Evolutionary conservation across 2,888 invertebrate species (phyloP).

Genomic region (Drosophila parthenogenetica): DNA sequence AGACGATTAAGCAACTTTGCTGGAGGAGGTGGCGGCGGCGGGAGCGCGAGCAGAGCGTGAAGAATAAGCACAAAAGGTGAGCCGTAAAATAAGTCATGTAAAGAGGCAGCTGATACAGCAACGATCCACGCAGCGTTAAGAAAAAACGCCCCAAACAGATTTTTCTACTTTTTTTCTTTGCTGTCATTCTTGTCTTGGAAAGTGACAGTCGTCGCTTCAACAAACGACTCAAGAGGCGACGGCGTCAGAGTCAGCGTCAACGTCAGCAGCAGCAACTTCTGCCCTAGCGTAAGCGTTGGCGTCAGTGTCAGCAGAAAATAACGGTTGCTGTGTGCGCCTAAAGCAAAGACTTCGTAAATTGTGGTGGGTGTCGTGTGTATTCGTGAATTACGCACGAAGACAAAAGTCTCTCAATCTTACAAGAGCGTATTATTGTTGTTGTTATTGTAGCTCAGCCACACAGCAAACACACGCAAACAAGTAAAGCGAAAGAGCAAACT

Average conservation of each 20-base stretch:
- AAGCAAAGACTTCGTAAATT: constrained; percentile 43
- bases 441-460: constrained; percentile 58
- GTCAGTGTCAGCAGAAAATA: constrained; percentile 9
- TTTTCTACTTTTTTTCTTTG: constrained; percentile 31
- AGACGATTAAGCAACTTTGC: constrained; percentile 73
- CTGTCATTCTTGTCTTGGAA: constrained; percentile 60
- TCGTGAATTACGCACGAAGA: constrained; percentile 56
- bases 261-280: constrained; percentile 6
- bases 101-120: constrained; percentile 43
- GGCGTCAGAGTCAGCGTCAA: constrained; percentile 9
- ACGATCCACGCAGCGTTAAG: constrained; percentile 22
- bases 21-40: constrained; percentile 28
- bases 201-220: constrained; percentile 74
- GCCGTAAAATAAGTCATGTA: constrained; percentile 77
- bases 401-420: constrained; percentile 30
- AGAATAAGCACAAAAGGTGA: constrained; percentile 65
- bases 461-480: constrained; percentile 67
- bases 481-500: constrained; percentile 72
- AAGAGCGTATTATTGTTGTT: constrained; percentile 21
- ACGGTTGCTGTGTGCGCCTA: constrained; percentile 31
- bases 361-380: constrained; percentile 45
- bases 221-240: constrained; percentile 45
- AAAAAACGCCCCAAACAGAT: constrained; percentile 74
- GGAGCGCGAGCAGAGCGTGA: constrained; percentile 4
- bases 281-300: neutral